A percentile compares a stretch with the other conserved stretches of the same genome.
Conservation (phyloP, 2,888 invertebrate genomes). For the Augochlorella aurata region DNA sequence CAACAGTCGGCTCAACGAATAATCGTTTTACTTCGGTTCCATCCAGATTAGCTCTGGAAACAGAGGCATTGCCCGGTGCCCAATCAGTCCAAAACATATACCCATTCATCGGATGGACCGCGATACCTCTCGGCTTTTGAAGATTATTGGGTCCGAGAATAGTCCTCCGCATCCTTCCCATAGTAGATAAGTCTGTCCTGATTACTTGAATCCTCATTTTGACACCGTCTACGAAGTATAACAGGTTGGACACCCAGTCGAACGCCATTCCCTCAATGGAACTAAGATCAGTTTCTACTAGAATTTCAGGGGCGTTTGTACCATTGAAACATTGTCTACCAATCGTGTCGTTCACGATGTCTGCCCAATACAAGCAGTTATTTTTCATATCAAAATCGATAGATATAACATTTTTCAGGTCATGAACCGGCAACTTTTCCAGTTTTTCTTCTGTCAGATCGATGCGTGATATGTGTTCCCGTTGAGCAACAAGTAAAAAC, state of each 20-base stretch:
- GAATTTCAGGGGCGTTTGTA: slow-evolving; percentile 85
- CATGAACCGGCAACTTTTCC: slow-evolving; percentile 87
- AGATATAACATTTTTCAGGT: slow-evolving; percentile 91
- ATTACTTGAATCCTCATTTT: slow-evolving; percentile 92
- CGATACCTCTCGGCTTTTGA: slow-evolving; percentile 90
- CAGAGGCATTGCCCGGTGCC: slow-evolving; percentile 89
- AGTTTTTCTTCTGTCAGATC: slow-evolving; percentile 85
- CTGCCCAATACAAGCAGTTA: slow-evolving; percentile 95
- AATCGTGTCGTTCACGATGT: slow-evolving; percentile 90
- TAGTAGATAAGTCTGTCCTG: slow-evolving; percentile 85
- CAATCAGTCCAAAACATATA: slow-evolving; percentile 95
- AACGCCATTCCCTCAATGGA: slow-evolving; percentile 94
- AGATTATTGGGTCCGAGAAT: slow-evolving; percentile 87
- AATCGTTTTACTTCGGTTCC: slow-evolving; percentile 87
- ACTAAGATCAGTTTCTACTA: slow-evolving; percentile 89
- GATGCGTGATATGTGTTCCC: slow-evolving; percentile 89
- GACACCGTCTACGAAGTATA: slow-evolving; percentile 94
- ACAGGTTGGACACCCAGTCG: slow-evolving; percentile 93
- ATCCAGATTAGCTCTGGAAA: slow-evolving; percentile 91
- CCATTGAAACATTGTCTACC: slow-evolving; percentile 90
- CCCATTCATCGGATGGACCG: slow-evolving; percentile 91
- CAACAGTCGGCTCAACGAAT: slow-evolving; percentile 87
- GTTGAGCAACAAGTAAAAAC: slow-evolving; percentile 91
- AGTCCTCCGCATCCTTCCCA: slow-evolving; percentile 89
- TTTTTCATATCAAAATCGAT: slow-evolving; percentile 93